Evolutionary conservation across 2,797 vertebrate genomes (phyloP), one percentile per base, ranked within the genome.

Genomic region (Pyrocephalus nanus): DNA sequence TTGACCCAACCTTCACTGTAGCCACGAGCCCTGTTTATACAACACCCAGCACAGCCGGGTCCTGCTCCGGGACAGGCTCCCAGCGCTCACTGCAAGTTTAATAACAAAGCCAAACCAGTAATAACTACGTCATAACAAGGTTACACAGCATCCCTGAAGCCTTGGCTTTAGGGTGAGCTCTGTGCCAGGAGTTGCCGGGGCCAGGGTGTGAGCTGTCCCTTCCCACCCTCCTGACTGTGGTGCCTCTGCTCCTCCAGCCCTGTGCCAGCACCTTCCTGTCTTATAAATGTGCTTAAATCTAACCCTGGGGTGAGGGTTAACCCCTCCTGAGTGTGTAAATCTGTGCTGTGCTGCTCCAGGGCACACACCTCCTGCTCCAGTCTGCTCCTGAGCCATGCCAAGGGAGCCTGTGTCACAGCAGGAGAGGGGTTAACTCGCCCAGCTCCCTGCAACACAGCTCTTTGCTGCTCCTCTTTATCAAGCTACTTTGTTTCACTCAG

Each of bases 101-200:
- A 81, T 90, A 93, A 88, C 93, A 88, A 88, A 96, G 71, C 66
- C 74, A 92, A 89, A 84, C 60, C 77, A 71, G 86, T 67, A 76
- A 82, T 57, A 93, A 81, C 83, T 58, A 76, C 86, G 77, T 89
- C 40, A 60, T 32, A 62, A 81, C 3, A 25, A 88, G 82, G 79
- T 86, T 90, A 67, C 2, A 2, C 50, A 62, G 91, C 62, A 65
- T 57, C 87, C 54, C 61, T 7, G 5, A 29, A 81, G 79, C 75
- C 76, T 53, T 70, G 20, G 4, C 70, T 95, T 78, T 65, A 45
- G 73, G 72, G 70, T 75, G 89, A 92, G 60, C 58, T 88, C 76
- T 2, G 30, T 69, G 76, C 47, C 87, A 92, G 75, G 26, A 88
- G 91, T 40, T 78, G 55, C 55, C 0, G 0, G 53, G 53, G 38